Percentiles rank a stretch among this genome's conserved stretches.
Conservation (phyloP, 2,888 invertebrate genomes). For the Hydrotaea diabolus region DNA sequence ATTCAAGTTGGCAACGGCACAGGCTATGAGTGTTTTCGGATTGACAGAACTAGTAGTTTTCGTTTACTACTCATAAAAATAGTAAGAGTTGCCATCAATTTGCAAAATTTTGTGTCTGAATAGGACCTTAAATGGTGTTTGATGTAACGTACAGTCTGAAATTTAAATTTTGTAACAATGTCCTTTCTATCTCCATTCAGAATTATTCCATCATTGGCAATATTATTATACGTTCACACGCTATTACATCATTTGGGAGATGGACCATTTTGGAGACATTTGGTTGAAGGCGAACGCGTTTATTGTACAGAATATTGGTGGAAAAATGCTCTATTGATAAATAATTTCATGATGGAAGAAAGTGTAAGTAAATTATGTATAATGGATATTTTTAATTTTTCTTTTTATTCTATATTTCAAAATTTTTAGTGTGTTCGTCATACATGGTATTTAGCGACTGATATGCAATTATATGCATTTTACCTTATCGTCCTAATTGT, state of each 20-base stretch:
- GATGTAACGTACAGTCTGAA: too few relatives aligned
- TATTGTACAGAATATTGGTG: constrained; percentile 80
- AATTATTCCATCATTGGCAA: constrained; percentile 74
- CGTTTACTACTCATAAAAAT: too few relatives aligned
- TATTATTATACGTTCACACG: constrained; percentile 75
- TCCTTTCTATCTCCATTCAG: constrained; percentile 53
- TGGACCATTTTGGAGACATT: constrained; percentile 80
- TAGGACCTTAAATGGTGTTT: too few relatives aligned
- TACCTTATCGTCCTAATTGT: constrained; percentile 72
- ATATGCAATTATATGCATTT: constrained; percentile 77
- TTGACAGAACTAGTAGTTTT: too few relatives aligned
- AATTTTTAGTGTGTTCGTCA: constrained; percentile 78
- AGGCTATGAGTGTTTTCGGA: too few relatives aligned
- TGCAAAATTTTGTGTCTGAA: too few relatives aligned
- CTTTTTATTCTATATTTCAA: neutral
- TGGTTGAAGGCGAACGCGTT: constrained; percentile 74
- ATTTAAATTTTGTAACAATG: too few relatives aligned
- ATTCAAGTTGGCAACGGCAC: too few relatives aligned
- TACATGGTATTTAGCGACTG: constrained; percentile 78
- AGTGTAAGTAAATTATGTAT: constrained; percentile 70
- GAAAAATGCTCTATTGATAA: constrained; percentile 78
- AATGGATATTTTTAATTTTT: too few relatives aligned
- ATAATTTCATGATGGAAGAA: constrained; percentile 76
- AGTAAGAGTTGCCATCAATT: too few relatives aligned
- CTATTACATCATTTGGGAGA: constrained; percentile 78